Percentiles rank a stretch among this genome's conserved stretches.
These are phyloP conservation scores for Alentia gelatinosa DNA, from an alignment of 2,888 invertebrate genomes.

Conservation along the genomic window DNA sequence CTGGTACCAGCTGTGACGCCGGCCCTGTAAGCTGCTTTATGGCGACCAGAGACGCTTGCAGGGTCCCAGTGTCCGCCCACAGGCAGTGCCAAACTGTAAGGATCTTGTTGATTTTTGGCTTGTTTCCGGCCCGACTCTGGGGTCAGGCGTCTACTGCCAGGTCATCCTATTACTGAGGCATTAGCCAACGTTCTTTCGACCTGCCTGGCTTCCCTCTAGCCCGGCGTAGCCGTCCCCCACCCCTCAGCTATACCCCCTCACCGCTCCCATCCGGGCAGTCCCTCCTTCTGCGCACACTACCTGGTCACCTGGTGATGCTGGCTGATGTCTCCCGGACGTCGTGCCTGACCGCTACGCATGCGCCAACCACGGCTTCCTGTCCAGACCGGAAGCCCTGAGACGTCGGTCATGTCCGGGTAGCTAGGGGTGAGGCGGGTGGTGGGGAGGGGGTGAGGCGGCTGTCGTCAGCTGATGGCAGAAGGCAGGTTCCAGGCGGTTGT, in stretches of 20 bases:
- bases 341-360: background rate
- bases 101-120: too few relatives aligned
- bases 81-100: too few relatives aligned
- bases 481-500: too few relatives aligned
- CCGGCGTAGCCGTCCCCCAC: too few relatives aligned
- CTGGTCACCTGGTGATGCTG: too few relatives aligned
- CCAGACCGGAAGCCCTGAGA: background rate
- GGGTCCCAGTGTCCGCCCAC: too few relatives aligned
- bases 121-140: background rate
- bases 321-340: background rate
- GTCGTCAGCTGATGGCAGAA: background rate
- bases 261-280: background rate
- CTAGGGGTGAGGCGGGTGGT: too few relatives aligned
- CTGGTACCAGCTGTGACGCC: too few relatives aligned
- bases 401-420: background rate
- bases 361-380: background rate
- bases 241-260: background rate
- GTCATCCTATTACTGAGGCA: background rate
- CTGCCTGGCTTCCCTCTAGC: background rate
- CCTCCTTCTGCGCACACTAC: background rate
- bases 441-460: background rate
- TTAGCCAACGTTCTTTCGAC: background rate
- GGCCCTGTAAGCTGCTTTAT: too few relatives aligned
- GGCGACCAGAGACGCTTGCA: too few relatives aligned
- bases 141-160: background rate